Evolutionary conservation across 2,888 invertebrate genomes (phyloP).

Genomic region (Thyatira batis): DNA sequence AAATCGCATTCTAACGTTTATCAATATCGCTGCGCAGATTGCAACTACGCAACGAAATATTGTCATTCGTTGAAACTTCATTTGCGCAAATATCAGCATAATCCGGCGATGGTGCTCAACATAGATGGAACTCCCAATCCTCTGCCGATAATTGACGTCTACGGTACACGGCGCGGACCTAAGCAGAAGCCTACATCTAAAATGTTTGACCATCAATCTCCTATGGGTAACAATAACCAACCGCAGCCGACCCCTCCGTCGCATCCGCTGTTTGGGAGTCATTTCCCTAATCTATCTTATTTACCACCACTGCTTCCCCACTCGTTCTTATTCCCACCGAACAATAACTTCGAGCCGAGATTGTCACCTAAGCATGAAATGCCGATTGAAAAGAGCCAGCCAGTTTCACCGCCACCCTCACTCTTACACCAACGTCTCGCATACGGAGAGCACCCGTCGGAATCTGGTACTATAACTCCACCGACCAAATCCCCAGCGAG

Average conservation of each 20-base stretch:
- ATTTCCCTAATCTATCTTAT: slow-evolving; percentile 74
- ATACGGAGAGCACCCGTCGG: slow-evolving; percentile 50
- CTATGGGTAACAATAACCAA: slow-evolving; percentile 48
- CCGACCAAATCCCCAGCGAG: slow-evolving; percentile 54
- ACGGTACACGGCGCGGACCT: slow-evolving; percentile 94
- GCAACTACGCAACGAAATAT: slow-evolving; percentile 98
- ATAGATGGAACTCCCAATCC: slow-evolving; percentile 95
- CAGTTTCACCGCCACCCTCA: slow-evolving; percentile 57
- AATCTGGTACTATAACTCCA: slow-evolving; percentile 40
- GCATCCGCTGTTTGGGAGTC: slow-evolving; percentile 69
- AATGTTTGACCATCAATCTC: slow-evolving; percentile 60
- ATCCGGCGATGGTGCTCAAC: slow-evolving; percentile 94
- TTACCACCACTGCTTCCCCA: slow-evolving; percentile 74
- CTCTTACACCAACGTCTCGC: slow-evolving; percentile 68
- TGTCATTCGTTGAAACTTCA: slow-evolving; percentile 98
- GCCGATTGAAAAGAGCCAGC: slow-evolving; percentile 44
- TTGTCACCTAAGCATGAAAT: slow-evolving; percentile 58
- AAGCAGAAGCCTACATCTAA: slow-evolving; percentile 82
- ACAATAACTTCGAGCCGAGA: slow-evolving; percentile 68
- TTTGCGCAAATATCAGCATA: slow-evolving; percentile 94
- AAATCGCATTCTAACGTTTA: slow-evolving; percentile 97
- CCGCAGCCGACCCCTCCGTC: slow-evolving; percentile 54
- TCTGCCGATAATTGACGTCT: slow-evolving; percentile 93
- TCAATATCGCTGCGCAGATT: slow-evolving; percentile 96
- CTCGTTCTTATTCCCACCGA: slow-evolving; percentile 76